Percentiles rank a stretch among this genome's conserved stretches.
These are phyloP conservation scores for Epistrophella euchroma DNA, from an alignment of 2,888 invertebrate genomes.

Conservation along the genomic window DNA sequence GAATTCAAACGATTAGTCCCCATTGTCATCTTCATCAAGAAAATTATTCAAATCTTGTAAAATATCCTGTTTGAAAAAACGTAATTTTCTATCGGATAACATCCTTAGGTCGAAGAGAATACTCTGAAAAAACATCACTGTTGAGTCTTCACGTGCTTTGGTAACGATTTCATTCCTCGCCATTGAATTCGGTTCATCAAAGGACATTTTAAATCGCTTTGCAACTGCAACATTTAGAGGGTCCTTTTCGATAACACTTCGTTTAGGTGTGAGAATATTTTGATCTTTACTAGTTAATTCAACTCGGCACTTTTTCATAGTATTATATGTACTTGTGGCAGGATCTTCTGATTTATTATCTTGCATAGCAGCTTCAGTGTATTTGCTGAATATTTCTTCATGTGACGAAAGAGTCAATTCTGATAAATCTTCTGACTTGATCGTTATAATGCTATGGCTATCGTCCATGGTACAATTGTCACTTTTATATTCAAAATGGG, in stretches of 20 bases:
- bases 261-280: background rate
- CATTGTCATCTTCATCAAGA: conserved; percentile 4
- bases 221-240: background rate
- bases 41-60: background rate
- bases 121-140: background rate
- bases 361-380: background rate
- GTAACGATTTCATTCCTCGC: background rate
- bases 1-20: background rate
- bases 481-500: background rate
- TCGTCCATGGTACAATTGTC: background rate
- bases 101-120: background rate
- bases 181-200: background rate
- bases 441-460: background rate
- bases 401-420: background rate
- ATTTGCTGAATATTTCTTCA: background rate
- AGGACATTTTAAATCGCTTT: background rate
- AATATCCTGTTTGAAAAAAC: conserved; percentile 7
- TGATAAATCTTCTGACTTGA: background rate
- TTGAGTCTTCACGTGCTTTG: background rate
- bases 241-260: background rate
- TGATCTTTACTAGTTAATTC: background rate
- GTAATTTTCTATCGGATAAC: background rate
- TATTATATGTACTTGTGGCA: background rate
- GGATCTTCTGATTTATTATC: background rate
- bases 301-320: background rate